Conservation (phyloP, 1,140 invertebrate genomes). For the Pararge aegeria region DNA sequence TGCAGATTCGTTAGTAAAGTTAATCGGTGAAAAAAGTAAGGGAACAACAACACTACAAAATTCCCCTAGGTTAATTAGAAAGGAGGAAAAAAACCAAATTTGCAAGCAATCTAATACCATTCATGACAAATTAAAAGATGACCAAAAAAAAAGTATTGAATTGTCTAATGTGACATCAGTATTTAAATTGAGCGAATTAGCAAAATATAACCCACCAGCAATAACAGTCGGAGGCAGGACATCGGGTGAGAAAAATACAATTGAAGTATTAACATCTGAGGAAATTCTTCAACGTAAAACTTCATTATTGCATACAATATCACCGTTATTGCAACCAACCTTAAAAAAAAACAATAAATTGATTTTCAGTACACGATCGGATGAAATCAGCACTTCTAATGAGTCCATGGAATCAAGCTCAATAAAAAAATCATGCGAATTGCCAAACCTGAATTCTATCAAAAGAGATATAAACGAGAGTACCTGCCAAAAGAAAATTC, state of each 20-base stretch:
- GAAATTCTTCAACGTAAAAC: not conserved
- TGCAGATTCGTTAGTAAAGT: not conserved
- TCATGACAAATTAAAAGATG: not conserved
- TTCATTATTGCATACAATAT: too few species aligned
- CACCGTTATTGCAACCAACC: too few species aligned
- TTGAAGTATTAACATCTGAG: not conserved
- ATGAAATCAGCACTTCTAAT: not conserved
- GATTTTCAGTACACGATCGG: too few species aligned
- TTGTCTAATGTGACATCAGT: not conserved
- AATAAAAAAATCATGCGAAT: not conserved
- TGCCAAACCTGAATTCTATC: not conserved
- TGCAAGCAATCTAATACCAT: not conserved
- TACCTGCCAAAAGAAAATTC: not conserved
- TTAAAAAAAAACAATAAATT: too few species aligned
- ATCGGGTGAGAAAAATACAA: not conserved
- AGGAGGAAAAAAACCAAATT: not conserved
- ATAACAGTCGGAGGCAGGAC: not conserved
- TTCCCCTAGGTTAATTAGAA: not conserved
- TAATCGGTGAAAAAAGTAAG: not conserved
- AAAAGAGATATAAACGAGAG: not conserved
- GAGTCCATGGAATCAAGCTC: too few species aligned
- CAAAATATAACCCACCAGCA: not conserved
- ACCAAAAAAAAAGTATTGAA: not conserved
- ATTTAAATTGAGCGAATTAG: not conserved
- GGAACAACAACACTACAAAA: not conserved